Evolutionary conservation across 2,113 vertebrate species (phyloP).

Genomic region (Sander vitreus): DNA sequence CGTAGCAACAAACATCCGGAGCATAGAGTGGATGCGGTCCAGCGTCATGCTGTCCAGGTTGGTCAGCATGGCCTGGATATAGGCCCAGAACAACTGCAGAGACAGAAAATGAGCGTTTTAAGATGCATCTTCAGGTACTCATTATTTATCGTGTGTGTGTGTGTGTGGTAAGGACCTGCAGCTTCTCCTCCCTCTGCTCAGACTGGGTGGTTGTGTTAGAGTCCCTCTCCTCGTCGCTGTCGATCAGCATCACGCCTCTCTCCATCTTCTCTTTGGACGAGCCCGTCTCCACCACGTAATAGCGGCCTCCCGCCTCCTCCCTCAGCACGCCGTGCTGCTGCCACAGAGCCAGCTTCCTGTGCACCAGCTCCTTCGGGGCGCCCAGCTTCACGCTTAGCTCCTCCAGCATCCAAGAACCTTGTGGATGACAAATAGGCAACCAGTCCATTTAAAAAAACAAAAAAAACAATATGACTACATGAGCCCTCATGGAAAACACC

Average conservation of each 20-base stretch:
- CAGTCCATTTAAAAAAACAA: neutral
- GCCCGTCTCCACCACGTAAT: constrained; percentile 92
- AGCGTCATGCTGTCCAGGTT: constrained; percentile 97
- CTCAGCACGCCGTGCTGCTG: constrained; percentile 95
- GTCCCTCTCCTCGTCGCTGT: constrained; percentile 96
- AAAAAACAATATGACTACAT: too few relatives aligned
- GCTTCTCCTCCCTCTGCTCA: constrained; percentile 97
- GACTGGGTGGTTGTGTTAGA: constrained; percentile 97
- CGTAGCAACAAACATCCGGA: constrained; percentile 96
- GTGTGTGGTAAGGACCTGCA: constrained; percentile 86
- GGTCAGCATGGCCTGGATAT: constrained; percentile 99
- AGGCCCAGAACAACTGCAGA: constrained; percentile 96
- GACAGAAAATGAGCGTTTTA: neutral
- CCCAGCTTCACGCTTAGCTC: constrained; percentile 92
- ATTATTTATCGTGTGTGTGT: too few relatives aligned
- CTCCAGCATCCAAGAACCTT: constrained; percentile 92
- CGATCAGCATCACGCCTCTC: constrained; percentile 90
- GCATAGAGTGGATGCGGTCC: constrained; percentile 98
- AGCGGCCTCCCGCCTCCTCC: constrained; percentile 90
- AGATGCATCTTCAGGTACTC: neutral
- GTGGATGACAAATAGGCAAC: fast-evolving
- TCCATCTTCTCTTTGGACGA: constrained; percentile 90
- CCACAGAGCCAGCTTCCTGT: constrained; percentile 94
- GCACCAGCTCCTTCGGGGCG: constrained; percentile 89
- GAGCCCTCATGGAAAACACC: too few relatives aligned